Percentiles rank a stretch among this genome's conserved stretches.
These are phyloP conservation scores for Saimiri boliviensis DNA, from an alignment of 2,113 vertebrate species.

Conservation along the genomic window DNA sequence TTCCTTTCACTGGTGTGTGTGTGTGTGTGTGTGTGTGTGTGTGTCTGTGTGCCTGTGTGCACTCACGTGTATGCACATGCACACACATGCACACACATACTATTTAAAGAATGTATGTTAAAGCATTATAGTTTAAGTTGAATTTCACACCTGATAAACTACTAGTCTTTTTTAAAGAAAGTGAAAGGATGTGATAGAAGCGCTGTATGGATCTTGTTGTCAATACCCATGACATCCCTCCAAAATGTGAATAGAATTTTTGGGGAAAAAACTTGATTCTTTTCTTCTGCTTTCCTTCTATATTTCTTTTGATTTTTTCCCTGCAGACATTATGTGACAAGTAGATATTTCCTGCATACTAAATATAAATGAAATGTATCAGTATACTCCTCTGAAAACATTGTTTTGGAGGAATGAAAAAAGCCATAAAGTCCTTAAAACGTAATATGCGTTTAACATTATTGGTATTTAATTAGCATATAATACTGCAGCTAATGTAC, in stretches of 20 bases:
- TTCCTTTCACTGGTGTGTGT: not conserved
- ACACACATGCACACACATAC: not conserved
- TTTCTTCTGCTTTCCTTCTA: not conserved
- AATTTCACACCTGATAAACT: not conserved
- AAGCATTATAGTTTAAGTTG: not conserved
- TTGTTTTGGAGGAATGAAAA: not conserved
- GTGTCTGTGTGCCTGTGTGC: not conserved
- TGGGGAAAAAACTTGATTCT: not conserved
- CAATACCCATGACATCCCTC: not conserved
- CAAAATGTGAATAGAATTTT: not conserved
- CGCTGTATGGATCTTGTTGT: not conserved
- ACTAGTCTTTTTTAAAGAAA: not conserved
- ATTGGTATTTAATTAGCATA: not conserved
- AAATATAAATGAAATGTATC: not conserved
- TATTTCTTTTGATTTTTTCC: not conserved
- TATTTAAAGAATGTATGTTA: not conserved
- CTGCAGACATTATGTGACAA: not conserved
- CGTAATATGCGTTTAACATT: slow-evolving; percentile 52
- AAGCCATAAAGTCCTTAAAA: slow-evolving; percentile 40
- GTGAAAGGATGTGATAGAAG: not conserved
- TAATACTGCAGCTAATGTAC: slow-evolving; percentile 15
- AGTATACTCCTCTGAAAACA: not conserved
- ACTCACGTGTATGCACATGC: fast-evolving
- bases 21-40: not conserved
- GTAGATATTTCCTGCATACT: not conserved